A percentile compares a stretch with the other conserved stretches of the same genome.
These are phyloP conservation scores for Gymnogyps californianus DNA, from an alignment of 2,113 vertebrate genomes.

Conservation along the genomic window DNA sequence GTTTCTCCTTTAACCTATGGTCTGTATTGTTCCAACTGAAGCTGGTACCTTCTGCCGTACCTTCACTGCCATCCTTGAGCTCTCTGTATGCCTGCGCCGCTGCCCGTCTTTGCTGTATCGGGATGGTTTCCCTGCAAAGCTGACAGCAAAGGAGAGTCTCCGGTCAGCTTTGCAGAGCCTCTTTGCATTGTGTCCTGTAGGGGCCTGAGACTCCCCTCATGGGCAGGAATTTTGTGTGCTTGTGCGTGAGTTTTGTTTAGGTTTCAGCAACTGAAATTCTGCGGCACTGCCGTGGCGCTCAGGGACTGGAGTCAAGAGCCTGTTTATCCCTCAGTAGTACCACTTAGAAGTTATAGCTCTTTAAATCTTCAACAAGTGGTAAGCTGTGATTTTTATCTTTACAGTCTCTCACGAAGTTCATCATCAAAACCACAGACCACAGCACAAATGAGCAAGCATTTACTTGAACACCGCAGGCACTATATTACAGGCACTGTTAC, in stretches of 20 bases:
- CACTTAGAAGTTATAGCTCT: neutral
- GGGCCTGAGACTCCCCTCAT: neutral
- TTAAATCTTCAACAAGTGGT: neutral
- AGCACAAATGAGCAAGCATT: neutral
- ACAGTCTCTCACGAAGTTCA: neutral
- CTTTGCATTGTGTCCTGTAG: neutral
- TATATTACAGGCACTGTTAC: neutral
- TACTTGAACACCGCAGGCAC: neutral
- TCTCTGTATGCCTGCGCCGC: neutral
- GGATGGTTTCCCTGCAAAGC: neutral
- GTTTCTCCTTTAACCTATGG: neutral
- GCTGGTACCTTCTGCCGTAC: neutral
- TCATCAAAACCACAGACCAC: neutral
- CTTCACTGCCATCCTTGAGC: neutral
- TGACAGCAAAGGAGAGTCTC: neutral
- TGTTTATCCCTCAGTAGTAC: neutral
- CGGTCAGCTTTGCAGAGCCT: neutral
- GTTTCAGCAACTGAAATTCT: neutral
- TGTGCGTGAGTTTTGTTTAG: neutral
- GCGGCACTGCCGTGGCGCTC: neutral
- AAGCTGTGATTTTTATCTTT: neutral
- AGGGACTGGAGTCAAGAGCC: neutral
- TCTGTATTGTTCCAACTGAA: neutral
- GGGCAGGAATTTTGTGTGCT: neutral
- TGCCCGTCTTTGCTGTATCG: fast-evolving